A percentile compares a stretch with the other conserved stretches of the same genome.
These are phyloP conservation scores for Dasypogon diadema DNA, from an alignment of 2,888 invertebrate genomes.

Conservation along the genomic window DNA sequence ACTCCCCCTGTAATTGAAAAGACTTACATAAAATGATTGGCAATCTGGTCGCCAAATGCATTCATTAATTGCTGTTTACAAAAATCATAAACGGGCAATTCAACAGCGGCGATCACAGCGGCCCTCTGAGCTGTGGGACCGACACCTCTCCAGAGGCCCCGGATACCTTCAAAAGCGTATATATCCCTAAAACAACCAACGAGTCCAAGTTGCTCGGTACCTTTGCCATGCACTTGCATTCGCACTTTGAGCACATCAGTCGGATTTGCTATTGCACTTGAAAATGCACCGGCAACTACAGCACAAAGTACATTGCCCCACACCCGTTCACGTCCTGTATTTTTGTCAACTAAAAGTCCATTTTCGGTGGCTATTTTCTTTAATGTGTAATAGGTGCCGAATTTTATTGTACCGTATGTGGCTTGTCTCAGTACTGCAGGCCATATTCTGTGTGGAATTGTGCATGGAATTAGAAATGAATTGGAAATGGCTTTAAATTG, in stretches of 20 bases:
- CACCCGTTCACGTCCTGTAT: constrained; percentile 71
- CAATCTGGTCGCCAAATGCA: constrained; percentile 81
- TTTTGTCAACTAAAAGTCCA: constrained; percentile 66
- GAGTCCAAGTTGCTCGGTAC: constrained; percentile 73
- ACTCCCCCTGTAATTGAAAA: neutral
- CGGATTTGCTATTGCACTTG: constrained; percentile 95
- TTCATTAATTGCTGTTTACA: constrained; percentile 81
- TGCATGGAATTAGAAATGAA: neutral
- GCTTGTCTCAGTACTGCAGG: constrained; percentile 94
- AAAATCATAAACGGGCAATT: constrained; percentile 93
- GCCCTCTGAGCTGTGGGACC: constrained; percentile 94
- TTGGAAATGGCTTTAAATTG: too few species aligned
- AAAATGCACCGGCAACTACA: constrained; percentile 77
- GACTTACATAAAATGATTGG: constrained; percentile 86
- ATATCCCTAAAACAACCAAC: constrained; percentile 85
- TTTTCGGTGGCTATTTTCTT: constrained; percentile 77
- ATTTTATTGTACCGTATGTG: constrained; percentile 96
- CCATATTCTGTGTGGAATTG: constrained; percentile 78
- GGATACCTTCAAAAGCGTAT: constrained; percentile 83
- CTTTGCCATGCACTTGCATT: constrained; percentile 81
- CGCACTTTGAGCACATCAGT: constrained; percentile 96
- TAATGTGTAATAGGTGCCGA: constrained; percentile 93
- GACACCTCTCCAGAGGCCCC: constrained; percentile 92
- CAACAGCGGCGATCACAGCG: constrained; percentile 92
- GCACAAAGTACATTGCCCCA: constrained; percentile 84